Base-by-base conservation (phyloP, 1,140 invertebrate species). In the Polypedilum pembai region DNA sequence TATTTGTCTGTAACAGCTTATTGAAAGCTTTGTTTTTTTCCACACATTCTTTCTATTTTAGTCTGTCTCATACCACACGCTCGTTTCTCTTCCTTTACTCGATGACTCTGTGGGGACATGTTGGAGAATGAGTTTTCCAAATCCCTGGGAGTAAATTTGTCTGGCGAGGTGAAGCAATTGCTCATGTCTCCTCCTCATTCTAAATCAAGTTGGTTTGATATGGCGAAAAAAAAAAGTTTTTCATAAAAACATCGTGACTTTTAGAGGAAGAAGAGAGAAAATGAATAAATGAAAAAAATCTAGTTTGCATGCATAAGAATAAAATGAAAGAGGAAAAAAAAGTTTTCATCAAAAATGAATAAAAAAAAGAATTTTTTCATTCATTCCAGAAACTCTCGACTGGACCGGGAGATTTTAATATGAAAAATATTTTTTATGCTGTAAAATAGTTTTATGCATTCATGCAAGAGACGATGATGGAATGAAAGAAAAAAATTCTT, bases 361-460 rank as follows among this genome's bases (percentile, higher is more conserved):
- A 33, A 33, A 33, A 33, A 5, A 33, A 33, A 5, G 5, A 33
- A 33, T 33, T 33, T 33, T 33, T 33, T 33, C 24, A 33, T 33
- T 33, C 24, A 33, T 33, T 33, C 24, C 24, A 33, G 24, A 33
- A 5, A 33, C 24, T 33, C 24, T 33, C 24, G 24, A 33, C 24
- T 33, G 45, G 45, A 56, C 12, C 12, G n/a, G 15, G 45, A 56
- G 45, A n/a, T n/a, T 56, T 56, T 56, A 56, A 56, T 56, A 56
- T 33, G 24, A 33, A 56, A 56, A 56, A 56, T 56, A 56, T 56
- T 56, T 56, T 33, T 33, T 33, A 33, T 56, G 45, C 45, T 56
- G 10, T 56, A 56, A 56, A 56, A 56, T 56, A 56, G 12, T 56
- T 56, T 56, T 56, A 56, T 56, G 45, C 45, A 56, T 56, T 56